Percentiles rank a stretch among this genome's conserved stretches.
Evolutionary conservation across 2,113 vertebrate species (phyloP).

Genomic region (Pitta sordida): DNA sequence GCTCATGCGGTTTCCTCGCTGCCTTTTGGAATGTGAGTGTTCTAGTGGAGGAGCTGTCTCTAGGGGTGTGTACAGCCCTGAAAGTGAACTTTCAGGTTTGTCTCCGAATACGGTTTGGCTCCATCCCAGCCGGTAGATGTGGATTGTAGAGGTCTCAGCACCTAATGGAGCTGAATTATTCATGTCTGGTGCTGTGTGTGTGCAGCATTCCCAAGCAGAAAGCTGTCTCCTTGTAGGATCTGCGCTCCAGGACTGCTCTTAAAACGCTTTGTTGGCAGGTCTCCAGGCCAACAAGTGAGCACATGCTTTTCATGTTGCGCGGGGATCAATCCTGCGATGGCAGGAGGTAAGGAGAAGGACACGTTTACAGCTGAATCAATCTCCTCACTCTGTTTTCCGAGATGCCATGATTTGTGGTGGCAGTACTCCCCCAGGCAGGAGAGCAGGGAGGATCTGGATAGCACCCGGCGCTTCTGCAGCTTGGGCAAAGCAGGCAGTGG

Average conservation of each 20-base stretch:
- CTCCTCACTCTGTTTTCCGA: background rate
- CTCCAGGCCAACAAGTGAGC: constrained; percentile 59
- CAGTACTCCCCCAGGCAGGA: background rate
- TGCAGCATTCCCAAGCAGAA: constrained; percentile 55
- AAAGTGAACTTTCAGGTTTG: constrained; percentile 67
- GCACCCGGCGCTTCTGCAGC: background rate
- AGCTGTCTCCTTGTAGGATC: constrained; percentile 54
- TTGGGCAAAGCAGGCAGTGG: background rate
- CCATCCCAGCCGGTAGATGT: background rate
- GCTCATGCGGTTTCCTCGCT: background rate
- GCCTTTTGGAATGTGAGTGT: background rate
- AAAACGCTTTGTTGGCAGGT: constrained; percentile 52
- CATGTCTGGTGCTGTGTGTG: constrained; percentile 54
- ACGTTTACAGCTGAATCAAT: background rate
- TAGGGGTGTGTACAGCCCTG: constrained; percentile 41
- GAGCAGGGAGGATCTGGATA: background rate
- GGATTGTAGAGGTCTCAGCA: constrained; percentile 51
- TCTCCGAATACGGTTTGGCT: constrained; percentile 25
- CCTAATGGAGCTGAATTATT: constrained; percentile 70
- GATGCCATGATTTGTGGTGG: background rate
- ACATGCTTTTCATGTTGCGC: constrained; percentile 45
- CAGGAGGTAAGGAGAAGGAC: constrained; percentile 30
- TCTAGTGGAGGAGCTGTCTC: constrained; percentile 27
- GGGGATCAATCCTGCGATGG: constrained; percentile 30
- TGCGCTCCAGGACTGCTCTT: constrained; percentile 59